Evolutionary conservation across 2,113 vertebrate genomes (phyloP).

Genomic region (Melospiza melodia): DNA sequence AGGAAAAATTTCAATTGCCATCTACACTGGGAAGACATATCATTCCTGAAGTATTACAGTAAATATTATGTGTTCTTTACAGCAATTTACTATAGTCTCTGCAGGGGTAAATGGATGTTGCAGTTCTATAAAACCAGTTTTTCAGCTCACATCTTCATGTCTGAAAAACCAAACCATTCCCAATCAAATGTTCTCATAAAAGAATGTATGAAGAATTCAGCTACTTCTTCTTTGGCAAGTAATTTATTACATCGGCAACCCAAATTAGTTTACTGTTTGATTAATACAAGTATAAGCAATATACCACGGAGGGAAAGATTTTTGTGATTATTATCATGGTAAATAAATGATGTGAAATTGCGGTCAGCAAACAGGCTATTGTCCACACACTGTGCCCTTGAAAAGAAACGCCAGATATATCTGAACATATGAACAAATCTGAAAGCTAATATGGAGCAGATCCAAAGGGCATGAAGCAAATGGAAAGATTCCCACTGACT

Average conservation of each 20-base stretch:
- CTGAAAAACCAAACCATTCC: not conserved
- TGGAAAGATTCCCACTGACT: not conserved
- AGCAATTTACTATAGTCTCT: not conserved
- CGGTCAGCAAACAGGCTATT: not conserved
- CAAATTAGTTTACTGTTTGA: not conserved
- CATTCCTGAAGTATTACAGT: not conserved
- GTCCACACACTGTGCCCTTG: not conserved
- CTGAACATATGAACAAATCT: slow-evolving; percentile 18
- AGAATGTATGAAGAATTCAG: not conserved
- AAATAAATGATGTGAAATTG: not conserved
- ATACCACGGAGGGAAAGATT: not conserved
- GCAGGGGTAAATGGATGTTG: not conserved
- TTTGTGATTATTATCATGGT: not conserved
- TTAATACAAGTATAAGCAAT: not conserved
- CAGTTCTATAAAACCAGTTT: not conserved
- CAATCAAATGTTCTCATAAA: not conserved
- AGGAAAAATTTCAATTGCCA: not conserved
- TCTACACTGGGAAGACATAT: not conserved
- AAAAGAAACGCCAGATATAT: slow-evolving; percentile 15
- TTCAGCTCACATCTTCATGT: not conserved
- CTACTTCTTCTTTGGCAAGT: not conserved
- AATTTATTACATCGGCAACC: not conserved
- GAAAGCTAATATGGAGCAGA: slow-evolving; percentile 34
- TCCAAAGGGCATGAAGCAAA: slow-evolving; percentile 26
- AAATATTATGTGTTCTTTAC: not conserved